These are phyloP conservation scores for Orius insidiosus DNA, from an alignment of 1,140 invertebrate species.

Conservation along the genomic window DNA sequence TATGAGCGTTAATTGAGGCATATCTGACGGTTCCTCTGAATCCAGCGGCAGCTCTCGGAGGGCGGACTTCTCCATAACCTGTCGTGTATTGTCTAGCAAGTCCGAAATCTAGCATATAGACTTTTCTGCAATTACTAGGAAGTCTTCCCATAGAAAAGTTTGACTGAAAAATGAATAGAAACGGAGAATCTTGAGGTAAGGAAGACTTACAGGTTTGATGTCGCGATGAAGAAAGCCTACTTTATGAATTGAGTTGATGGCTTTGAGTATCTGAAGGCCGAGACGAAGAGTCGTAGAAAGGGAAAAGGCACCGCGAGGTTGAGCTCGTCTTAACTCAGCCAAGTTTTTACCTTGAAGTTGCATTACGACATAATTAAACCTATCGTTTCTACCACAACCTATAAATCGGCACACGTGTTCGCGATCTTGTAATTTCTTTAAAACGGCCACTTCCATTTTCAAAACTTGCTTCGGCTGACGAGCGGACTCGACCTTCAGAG, in stretches of 20 bases:
- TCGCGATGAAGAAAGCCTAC: conserved; percentile 98
- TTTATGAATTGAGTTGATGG: conserved; percentile 96
- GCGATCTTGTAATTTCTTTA: conserved; percentile 76
- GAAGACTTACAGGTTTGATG: conserved; percentile 84
- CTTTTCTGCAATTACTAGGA: conserved; percentile 69
- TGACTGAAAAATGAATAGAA: conserved; percentile 46
- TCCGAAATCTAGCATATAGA: conserved; percentile 99
- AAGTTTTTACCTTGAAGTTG: conserved; percentile 96
- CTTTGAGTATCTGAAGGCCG: conserved; percentile 91
- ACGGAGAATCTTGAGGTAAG: neutral
- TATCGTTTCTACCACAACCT: conserved; percentile 95
- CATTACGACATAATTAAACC: conserved; percentile 99
- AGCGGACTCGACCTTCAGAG: conserved; percentile 94
- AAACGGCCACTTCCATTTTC: conserved; percentile 99
- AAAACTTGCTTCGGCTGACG: conserved; percentile 96
- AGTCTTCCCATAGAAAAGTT: conserved; percentile 97
- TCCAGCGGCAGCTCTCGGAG: conserved; percentile 90
- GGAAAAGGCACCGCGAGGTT: conserved; percentile 89
- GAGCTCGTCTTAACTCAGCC: conserved; percentile 84
- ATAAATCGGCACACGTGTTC: conserved; percentile 95
- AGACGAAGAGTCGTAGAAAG: conserved; percentile 88
- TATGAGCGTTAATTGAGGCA: conserved; percentile 98
- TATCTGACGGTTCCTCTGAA: conserved; percentile 97
- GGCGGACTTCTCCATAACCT: conserved; percentile 81
- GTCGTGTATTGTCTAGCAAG: conserved; percentile 95